Conservation (phyloP, 2,888 invertebrate species). For the Lathronympha strigana region DNA sequence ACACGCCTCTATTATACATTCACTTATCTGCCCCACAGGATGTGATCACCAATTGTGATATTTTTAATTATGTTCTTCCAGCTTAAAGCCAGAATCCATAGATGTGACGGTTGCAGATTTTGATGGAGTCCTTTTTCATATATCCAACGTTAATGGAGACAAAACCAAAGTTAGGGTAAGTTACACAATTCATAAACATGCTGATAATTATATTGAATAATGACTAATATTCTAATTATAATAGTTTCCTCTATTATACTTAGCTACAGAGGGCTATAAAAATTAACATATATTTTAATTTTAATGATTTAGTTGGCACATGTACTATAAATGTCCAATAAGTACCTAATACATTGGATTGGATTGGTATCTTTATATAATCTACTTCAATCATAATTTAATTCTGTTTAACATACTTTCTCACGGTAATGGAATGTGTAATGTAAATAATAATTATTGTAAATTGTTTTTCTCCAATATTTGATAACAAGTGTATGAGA, state of each 20-base stretch:
- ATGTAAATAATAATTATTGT: no score
- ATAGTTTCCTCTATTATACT: neutral
- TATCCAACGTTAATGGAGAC: conserved; percentile 98
- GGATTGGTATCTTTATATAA: no score
- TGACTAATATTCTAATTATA: neutral
- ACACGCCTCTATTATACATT: conserved; percentile 37
- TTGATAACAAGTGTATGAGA: neutral
- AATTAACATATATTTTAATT: no score
- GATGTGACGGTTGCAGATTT: conserved; percentile 98
- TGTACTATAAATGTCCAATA: no score
- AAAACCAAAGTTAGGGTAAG: conserved; percentile 98
- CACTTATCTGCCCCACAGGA: conserved; percentile 50
- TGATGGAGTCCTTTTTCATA: conserved; percentile 99
- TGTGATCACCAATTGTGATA: conserved; percentile 51
- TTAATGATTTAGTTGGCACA: no score
- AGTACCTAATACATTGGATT: no score
- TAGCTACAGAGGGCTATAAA: no score
- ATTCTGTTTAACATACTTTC: no score
- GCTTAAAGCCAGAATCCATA: conserved; percentile 97
- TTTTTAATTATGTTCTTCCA: conserved; percentile 62
- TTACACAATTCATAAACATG: conserved; percentile 9
- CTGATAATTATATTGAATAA: conserved; percentile 4
- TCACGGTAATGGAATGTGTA: no score
- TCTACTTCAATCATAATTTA: no score
- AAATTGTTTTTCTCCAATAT: neutral